Base-by-base conservation (phyloP, 2,797 vertebrate species). In the Heterohyrax brucei region DNA sequence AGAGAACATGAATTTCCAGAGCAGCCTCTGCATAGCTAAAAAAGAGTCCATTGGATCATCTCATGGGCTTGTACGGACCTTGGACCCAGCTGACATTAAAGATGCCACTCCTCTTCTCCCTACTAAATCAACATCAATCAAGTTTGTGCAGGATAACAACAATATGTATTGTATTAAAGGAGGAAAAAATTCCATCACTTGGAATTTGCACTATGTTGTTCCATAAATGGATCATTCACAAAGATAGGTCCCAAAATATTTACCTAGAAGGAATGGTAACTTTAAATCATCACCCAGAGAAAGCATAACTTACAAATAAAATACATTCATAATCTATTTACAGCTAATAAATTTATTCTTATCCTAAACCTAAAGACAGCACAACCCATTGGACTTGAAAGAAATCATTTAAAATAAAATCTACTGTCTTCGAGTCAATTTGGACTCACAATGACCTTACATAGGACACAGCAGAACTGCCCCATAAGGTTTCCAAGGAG, bases 401-500 rank as follows among this genome's bases (percentile, higher is more conserved):
- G 78, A 96, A 98, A 97, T 98, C 96, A 98, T 97, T 98, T 95
- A 97, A 39, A 39, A 39, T 39, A 39, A 39, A 39, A 39, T 39
- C 39, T 39, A 39, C 39, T 39, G 39, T 39, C 39, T 39, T 39
- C 39, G 39, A 39, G 39, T 39, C 39, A 39, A 39, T 39, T 39
- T 39, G 39, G 39, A 39, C 39, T 39, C 39, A 39, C 39, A 39
- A 39, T 39, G 39, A 39, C 39, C 39, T 39, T 39, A 39, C 39
- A 39, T 39, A 39, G 39, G 39, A 39, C 39, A 39, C 39, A 39
- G 39, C 39, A 39, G 39, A 39, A 39, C 39, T 39, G 39, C 39
- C 39, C 39, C 39, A 39, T 39, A 39, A 39, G 39, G 39, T 39
- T 39, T 39, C 39, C 39, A 39, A 39, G 39, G 39, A 39, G 39